A percentile compares a stretch with the other conserved stretches of the same genome.
phyloP scores from a whole-genome alignment of 2,888 invertebrate species.

The Pegoplata infirma region DNA sequence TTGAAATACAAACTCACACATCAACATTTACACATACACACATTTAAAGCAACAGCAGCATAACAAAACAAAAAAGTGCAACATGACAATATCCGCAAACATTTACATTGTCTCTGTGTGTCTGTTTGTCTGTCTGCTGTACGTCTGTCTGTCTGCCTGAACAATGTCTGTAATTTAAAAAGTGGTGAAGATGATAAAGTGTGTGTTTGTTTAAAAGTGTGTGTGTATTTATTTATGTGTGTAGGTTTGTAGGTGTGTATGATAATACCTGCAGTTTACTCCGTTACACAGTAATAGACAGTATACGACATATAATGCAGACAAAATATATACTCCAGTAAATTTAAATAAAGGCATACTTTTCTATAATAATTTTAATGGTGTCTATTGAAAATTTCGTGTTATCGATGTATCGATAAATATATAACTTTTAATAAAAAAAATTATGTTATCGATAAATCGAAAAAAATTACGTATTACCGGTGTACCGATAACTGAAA shows the following conservation, averaged over 20 bases:
- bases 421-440: neutral
- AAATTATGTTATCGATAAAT: no score
- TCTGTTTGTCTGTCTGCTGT: neutral
- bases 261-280: constrained; percentile 39
- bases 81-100: constrained; percentile 54
- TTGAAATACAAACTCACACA: constrained; percentile 53
- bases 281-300: constrained; percentile 34
- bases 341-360: neutral
- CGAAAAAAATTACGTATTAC: no score
- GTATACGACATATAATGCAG: constrained; percentile 16
- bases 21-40: constrained; percentile 4
- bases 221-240: constrained; percentile 22
- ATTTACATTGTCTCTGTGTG: constrained; percentile 44
- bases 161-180: constrained; percentile 50
- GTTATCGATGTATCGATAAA: no score
- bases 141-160: neutral
- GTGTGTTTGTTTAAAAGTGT: no score
- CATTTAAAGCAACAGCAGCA: neutral
- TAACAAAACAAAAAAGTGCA: constrained; percentile 41
- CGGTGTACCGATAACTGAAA: no score
- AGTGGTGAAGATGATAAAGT: constrained; percentile 46
- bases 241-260: neutral
- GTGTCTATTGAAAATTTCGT: no score
- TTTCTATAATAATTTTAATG: no score
- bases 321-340: constrained; percentile 9